Evolutionary conservation across 2,888 invertebrate genomes (phyloP).

Genomic region (Callosobruchus maculatus): DNA sequence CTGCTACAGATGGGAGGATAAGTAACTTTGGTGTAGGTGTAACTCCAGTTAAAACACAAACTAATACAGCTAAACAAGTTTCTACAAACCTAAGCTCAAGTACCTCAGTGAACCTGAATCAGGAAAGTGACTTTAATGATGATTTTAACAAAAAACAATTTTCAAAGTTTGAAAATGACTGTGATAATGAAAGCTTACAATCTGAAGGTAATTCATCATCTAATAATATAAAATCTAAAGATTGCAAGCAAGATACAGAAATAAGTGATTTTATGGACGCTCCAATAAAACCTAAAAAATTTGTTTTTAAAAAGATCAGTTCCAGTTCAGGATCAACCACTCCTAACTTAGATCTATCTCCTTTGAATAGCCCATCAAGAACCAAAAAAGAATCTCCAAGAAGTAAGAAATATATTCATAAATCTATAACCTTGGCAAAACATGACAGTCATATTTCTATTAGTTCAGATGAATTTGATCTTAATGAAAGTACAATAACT

Average conservation of each 20-base stretch:
- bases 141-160: neutral
- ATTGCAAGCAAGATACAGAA: no score
- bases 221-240: no score
- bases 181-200: neutral
- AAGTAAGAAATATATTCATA: constrained; percentile 3
- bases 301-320: constrained; percentile 26
- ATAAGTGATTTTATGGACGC: neutral
- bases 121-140: neutral
- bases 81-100: neutral
- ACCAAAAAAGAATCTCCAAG: neutral
- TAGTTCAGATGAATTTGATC: constrained; percentile 14
- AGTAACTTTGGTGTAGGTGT: neutral
- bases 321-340: constrained; percentile 12
- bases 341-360: constrained; percentile 10
- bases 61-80: neutral
- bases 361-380: constrained; percentile 2
- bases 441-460: constrained; percentile 12
- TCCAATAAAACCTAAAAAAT: constrained; percentile 22
- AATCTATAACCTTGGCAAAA: neutral
- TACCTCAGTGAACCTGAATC: neutral
- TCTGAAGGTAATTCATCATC: neutral
- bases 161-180: neutral
- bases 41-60: neutral
- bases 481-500: neutral
- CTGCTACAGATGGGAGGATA: neutral